A percentile compares a stretch with the other conserved stretches of the same genome.
These are phyloP conservation scores for Drosophila nasuta DNA, from an alignment of 1,140 invertebrate genomes.

Conservation along the genomic window DNA sequence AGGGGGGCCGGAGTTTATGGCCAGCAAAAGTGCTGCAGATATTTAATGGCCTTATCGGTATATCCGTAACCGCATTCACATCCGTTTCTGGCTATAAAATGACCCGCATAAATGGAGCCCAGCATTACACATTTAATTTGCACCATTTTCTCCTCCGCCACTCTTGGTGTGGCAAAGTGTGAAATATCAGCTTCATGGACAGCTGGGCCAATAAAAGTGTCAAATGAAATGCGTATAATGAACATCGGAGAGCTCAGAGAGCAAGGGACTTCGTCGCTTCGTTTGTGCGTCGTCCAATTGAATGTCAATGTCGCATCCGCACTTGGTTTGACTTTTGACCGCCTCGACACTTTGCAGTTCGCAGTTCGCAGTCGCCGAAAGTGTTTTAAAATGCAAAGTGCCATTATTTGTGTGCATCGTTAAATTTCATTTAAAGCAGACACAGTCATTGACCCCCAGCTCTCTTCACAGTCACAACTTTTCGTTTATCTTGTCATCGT, in stretches of 20 bases:
- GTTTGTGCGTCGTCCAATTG: constrained; percentile 49
- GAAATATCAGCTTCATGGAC: constrained; percentile 57
- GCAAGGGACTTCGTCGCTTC: constrained; percentile 7
- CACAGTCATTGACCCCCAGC: constrained; percentile 23
- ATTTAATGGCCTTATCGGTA: constrained; percentile 80
- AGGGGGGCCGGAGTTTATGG: constrained; percentile 59
- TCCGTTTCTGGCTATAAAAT: constrained; percentile 73
- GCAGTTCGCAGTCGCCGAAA: constrained; percentile 34
- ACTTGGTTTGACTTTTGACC: constrained; percentile 55
- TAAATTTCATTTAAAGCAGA: constrained; percentile 79
- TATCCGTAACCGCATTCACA: constrained; percentile 28
- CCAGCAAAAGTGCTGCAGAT: constrained; percentile 45
- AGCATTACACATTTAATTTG: constrained; percentile 63
- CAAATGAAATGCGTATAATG: constrained; percentile 78
- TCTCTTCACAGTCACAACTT: constrained; percentile 39
- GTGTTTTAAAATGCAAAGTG: constrained; percentile 82
- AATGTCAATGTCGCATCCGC: constrained; percentile 63
- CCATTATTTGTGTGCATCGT: constrained; percentile 80
- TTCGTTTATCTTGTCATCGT: constrained; percentile 74
- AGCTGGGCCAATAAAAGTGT: constrained; percentile 77
- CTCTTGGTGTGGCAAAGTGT: constrained; percentile 28
- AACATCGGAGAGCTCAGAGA: constrained; percentile 51
- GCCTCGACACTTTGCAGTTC: constrained; percentile 21
- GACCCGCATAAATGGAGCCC: constrained; percentile 68
- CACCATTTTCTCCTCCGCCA: background rate